A percentile compares a stretch with the other conserved stretches of the same genome.
Evolutionary conservation across 2,113 vertebrate genomes (phyloP).

Genomic region (Polyodon spathula): DNA sequence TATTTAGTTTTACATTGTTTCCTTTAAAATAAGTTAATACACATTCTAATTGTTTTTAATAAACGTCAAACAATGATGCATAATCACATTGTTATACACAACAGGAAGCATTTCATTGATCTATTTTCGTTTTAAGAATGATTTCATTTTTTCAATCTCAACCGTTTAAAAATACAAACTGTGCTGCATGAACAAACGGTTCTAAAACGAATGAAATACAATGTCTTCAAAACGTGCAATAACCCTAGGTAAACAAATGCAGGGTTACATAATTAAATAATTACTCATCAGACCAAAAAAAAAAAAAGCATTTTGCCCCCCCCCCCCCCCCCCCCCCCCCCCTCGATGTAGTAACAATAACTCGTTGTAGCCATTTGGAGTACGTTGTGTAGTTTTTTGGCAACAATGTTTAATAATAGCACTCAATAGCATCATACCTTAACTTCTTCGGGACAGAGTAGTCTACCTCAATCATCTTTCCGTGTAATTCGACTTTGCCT

Average conservation of each 20-base stretch:
- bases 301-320: no score
- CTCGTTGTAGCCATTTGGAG: no score
- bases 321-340: not conserved
- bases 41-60: no score
- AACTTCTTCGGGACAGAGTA: slow-evolving; percentile 89
- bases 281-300: slow-evolving; percentile 16
- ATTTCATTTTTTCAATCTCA: no score
- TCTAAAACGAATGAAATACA: not conserved
- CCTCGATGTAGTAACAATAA: not conserved
- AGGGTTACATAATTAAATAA: slow-evolving; percentile 13
- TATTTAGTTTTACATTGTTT: no score
- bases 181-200: not conserved
- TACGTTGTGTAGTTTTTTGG: no score
- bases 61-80: no score
- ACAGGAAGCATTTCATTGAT: slow-evolving; percentile 17
- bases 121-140: no score
- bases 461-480: slow-evolving; percentile 91
- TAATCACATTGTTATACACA: no score
- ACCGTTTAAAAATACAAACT: not conserved
- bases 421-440: slow-evolving; percentile 62
- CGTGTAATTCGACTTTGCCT: slow-evolving; percentile 88
- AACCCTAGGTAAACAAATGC: not conserved
- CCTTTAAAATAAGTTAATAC: no score
- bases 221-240: not conserved
- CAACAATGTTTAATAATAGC: not conserved